These are phyloP conservation scores for Ephydatia muelleri DNA, from an alignment of 37 sponge, comb jelly and placozoan species.

Conservation along the genomic window DNA sequence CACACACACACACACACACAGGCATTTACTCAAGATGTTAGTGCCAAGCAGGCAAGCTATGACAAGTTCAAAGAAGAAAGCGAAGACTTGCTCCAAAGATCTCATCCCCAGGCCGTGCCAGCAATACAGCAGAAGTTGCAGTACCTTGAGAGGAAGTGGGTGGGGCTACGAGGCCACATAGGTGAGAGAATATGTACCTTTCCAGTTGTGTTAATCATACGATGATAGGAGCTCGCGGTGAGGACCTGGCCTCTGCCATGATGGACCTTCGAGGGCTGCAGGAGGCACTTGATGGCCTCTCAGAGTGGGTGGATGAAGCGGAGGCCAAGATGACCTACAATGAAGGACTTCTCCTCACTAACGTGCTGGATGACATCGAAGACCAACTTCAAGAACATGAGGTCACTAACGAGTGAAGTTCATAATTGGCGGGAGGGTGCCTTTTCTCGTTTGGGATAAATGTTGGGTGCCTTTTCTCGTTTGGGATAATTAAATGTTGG, in stretches of 20 bases:
- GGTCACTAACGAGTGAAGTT: conserved; percentile 4
- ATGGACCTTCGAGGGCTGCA: conserved; percentile 80
- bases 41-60: conserved; percentile 59
- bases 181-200: conserved; percentile 20
- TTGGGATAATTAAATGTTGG: neutral
- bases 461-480: neutral
- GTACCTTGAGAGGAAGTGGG: conserved; percentile 70
- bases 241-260: conserved; percentile 54
- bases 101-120: conserved; percentile 72
- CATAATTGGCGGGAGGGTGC: neutral
- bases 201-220: neutral
- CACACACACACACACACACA: conserved; percentile 15
- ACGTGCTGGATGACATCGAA: conserved; percentile 64
- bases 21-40: conserved; percentile 57
- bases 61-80: conserved; percentile 59
- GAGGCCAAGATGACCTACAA: conserved; percentile 58
- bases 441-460: neutral
- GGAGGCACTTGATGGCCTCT: conserved; percentile 75
- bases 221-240: conserved; percentile 41
- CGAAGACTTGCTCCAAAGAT: conserved; percentile 57
- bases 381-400: conserved; percentile 74
- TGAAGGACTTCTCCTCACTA: conserved; percentile 69
- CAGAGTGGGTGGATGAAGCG: conserved; percentile 81
- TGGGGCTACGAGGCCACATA: conserved; percentile 31
- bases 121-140: conserved; percentile 61